These are phyloP conservation scores for Labroides dimidiatus DNA, from an alignment of 2,797 vertebrate genomes.

Conservation along the genomic window DNA sequence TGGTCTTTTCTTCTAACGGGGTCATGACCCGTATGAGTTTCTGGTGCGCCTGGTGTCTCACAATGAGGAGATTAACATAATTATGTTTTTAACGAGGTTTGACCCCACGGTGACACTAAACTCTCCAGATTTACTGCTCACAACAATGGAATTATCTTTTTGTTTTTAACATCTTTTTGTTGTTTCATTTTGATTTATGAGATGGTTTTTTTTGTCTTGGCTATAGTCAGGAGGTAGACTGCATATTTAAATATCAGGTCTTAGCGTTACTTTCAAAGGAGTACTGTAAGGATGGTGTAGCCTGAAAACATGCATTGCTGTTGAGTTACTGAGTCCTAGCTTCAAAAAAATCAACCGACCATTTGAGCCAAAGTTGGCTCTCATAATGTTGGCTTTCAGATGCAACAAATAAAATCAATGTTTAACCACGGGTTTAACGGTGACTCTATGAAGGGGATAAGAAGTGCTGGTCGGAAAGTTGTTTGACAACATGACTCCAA, in stretches of 20 bases:
- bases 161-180: too few relatives aligned
- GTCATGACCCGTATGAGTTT: constrained; percentile 48
- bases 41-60: constrained; percentile 35
- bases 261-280: not conserved
- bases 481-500: not conserved
- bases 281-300: not conserved
- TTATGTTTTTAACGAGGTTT: constrained; percentile 42
- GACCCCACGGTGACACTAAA: constrained; percentile 14
- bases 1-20: constrained; percentile 26
- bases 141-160: not conserved
- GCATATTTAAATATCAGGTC: not conserved
- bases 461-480: not conserved
- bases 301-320: not conserved
- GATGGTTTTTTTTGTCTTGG: not conserved
- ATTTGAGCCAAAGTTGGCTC: too few relatives aligned
- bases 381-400: too few relatives aligned
- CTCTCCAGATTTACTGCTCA: not conserved
- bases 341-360: not conserved
- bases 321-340: constrained; percentile 6
- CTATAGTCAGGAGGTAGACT: not conserved
- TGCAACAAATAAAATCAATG: too few relatives aligned
- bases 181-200: not conserved
- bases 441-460: not conserved
- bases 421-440: not conserved
- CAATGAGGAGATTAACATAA: constrained; percentile 62